phyloP scores from a whole-genome alignment of 2,113 vertebrate species.

The Lasiurus borealis region DNA sequence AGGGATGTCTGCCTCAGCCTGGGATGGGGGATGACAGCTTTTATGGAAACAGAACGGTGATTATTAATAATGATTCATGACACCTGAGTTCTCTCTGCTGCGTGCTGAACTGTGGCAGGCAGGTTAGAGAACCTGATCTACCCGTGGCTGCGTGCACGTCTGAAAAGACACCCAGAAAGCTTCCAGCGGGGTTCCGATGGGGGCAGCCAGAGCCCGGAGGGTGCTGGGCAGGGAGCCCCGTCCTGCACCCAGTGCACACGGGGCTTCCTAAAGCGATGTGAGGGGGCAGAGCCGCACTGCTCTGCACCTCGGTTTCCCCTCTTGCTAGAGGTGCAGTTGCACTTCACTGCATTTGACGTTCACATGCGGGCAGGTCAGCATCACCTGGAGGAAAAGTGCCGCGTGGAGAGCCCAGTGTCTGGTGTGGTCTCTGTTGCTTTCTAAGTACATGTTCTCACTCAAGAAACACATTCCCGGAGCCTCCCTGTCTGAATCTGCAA shows the following conservation, averaged over 20 bases:
- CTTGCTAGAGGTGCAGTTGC: neutral
- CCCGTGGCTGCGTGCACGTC: neutral
- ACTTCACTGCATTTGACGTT: neutral
- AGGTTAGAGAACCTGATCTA: neutral
- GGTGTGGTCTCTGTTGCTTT: neutral
- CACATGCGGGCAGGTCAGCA: neutral
- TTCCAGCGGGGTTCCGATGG: neutral
- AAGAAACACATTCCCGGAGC: neutral
- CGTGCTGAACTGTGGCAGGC: neutral
- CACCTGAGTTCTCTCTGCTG: slow-evolving; percentile 36
- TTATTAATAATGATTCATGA: slow-evolving; percentile 74
- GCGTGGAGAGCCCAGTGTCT: neutral
- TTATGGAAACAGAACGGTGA: slow-evolving; percentile 66
- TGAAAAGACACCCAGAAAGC: neutral
- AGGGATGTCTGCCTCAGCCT: slow-evolving; percentile 40
- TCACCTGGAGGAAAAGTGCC: neutral
- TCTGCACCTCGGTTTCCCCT: neutral
- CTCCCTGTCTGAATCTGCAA: neutral
- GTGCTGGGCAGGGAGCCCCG: neutral
- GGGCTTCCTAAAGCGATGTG: neutral
- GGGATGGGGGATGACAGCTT: neutral
- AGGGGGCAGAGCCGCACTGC: neutral
- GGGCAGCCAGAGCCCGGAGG: too few species aligned
- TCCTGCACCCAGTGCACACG: neutral
- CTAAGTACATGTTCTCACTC: neutral